A percentile compares a stretch with the other conserved stretches of the same genome.
Evolutionary conservation across 2,797 vertebrate genomes (phyloP).

Genomic region (Myoxocephalus aenaeus): DNA sequence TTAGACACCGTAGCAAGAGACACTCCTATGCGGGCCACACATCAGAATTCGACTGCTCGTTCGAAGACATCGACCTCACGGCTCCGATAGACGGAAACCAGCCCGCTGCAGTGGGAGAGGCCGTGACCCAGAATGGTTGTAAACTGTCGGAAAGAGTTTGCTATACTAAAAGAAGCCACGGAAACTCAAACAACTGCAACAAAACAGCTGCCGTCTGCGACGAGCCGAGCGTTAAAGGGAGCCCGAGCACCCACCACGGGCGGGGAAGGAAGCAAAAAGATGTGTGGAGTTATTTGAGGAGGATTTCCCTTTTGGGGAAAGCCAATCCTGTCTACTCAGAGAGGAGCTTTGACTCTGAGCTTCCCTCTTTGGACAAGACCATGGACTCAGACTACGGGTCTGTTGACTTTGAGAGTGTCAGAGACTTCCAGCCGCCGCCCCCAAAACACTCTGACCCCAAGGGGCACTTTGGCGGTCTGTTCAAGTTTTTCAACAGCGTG

Average conservation of each 20-base stretch:
- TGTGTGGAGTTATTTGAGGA: constrained; percentile 92
- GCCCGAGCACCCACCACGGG: constrained; percentile 73
- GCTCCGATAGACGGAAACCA: constrained; percentile 78
- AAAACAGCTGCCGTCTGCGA: constrained; percentile 76
- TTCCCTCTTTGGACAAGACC: constrained; percentile 84
- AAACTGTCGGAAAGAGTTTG: constrained; percentile 77
- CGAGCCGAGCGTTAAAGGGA: constrained; percentile 77
- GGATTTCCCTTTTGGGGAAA: constrained; percentile 87
- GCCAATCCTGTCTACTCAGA: constrained; percentile 83
- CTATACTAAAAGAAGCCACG: constrained; percentile 77
- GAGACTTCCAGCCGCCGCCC: constrained; percentile 78
- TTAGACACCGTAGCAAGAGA: constrained; percentile 85
- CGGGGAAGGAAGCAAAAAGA: constrained; percentile 84
- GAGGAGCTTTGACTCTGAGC: constrained; percentile 85
- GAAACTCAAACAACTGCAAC: constrained; percentile 80
- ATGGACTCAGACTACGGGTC: constrained; percentile 83
- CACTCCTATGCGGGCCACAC: constrained; percentile 91
- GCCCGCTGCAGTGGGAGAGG: constrained; percentile 71
- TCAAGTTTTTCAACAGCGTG: constrained; percentile 90
- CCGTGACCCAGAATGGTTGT: constrained; percentile 73
- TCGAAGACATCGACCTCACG: constrained; percentile 87
- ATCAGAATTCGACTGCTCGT: constrained; percentile 89
- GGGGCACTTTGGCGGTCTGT: constrained; percentile 87
- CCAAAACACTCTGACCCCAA: constrained; percentile 80
- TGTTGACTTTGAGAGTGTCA: constrained; percentile 83